phyloP scores from a whole-genome alignment of 2,113 vertebrate species.

The Bubo scandiacus region DNA sequence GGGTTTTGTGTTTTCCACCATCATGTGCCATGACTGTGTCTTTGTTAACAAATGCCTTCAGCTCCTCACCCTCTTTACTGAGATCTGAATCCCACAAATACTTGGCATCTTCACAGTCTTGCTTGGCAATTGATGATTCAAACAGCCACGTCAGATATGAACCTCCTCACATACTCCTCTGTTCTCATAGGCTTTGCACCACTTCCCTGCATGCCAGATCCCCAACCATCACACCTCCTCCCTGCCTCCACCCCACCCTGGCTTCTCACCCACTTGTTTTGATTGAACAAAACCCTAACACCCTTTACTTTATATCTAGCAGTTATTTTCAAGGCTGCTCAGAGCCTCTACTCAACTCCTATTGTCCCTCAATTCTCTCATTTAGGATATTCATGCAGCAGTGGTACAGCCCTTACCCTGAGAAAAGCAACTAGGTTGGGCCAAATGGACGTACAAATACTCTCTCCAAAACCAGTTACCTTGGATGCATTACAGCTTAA shows the following conservation, averaged over 20 bases:
- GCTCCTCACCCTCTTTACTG: neutral
- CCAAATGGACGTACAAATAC: neutral
- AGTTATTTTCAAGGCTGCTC: neutral
- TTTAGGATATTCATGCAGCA: neutral
- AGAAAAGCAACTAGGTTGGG: neutral
- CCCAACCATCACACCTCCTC: neutral
- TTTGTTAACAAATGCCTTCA: neutral
- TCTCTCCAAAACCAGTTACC: neutral
- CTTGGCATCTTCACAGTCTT: neutral
- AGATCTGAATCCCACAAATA: neutral
- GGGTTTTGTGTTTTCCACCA: neutral
- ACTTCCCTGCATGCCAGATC: neutral
- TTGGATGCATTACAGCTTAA: neutral
- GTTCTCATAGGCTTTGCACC: neutral
- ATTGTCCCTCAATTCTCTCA: neutral
- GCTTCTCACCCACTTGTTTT: neutral
- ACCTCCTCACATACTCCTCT: neutral
- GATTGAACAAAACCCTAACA: neutral
- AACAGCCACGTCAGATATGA: neutral
- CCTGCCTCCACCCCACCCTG: fast-evolving
- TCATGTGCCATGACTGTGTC: neutral
- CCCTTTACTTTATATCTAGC: neutral
- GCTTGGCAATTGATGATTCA: neutral
- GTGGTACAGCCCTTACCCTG: neutral
- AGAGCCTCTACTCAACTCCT: neutral